A percentile compares a stretch with the other conserved stretches of the same genome.
Conservation (phyloP, 2,113 vertebrate genomes). For the Xiphias gladius region DNA sequence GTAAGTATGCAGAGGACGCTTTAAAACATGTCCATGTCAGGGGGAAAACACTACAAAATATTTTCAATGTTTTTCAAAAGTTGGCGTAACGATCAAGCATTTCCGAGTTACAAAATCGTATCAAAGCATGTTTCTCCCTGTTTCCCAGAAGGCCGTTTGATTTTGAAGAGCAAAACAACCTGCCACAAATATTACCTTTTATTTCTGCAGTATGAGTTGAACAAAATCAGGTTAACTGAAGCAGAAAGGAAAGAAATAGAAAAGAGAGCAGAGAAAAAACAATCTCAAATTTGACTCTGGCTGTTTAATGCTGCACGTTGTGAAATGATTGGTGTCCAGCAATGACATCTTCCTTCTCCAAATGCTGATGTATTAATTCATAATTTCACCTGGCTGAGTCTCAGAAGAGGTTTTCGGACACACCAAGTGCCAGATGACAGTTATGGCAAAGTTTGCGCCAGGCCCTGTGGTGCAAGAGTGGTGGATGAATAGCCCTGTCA, state of each 20-base stretch:
- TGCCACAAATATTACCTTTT: neutral
- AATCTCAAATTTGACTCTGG: neutral
- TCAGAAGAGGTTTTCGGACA: constrained; percentile 20
- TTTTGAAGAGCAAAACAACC: neutral
- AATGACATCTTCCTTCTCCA: constrained; percentile 7
- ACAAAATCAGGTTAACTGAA: neutral
- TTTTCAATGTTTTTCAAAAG: neutral
- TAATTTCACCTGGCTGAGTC: constrained; percentile 7
- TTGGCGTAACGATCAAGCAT: neutral
- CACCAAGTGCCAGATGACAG: constrained; percentile 25
- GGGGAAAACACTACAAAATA: neutral
- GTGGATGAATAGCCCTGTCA: constrained; percentile 57
- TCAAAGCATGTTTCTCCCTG: neutral
- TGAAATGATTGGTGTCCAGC: constrained; percentile 17
- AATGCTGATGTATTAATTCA: constrained; percentile 30
- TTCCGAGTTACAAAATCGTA: neutral
- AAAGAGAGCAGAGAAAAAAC: neutral
- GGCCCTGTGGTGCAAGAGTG: constrained; percentile 39
- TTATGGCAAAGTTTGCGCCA: constrained; percentile 32
- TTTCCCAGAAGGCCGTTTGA: neutral
- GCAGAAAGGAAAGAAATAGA: neutral
- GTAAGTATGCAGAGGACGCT: neutral
- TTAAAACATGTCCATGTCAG: neutral
- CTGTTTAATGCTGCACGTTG: constrained; percentile 32
- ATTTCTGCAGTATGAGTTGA: neutral